Evolutionary conservation across 2,797 vertebrate genomes (phyloP), one percentile per base, ranked within the genome.

Genomic region (Eulemur mongoz): DNA sequence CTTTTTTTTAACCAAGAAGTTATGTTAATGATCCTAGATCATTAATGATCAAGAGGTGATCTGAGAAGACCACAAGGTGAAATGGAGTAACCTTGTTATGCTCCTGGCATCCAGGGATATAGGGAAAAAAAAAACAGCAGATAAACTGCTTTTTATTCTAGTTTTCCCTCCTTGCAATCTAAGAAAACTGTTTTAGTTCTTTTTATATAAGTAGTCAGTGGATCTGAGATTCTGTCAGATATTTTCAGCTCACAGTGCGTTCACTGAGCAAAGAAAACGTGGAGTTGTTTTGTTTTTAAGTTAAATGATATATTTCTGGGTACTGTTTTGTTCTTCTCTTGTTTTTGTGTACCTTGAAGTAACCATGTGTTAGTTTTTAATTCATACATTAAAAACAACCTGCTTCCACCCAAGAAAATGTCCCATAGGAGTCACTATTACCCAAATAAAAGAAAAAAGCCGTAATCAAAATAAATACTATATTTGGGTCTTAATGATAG

Each of bases 291-390:
- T 50, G 22, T 69, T 92, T 95, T 75, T 82, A 61, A 38, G 69
- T 75, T 78, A 67, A 90, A 45, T 75, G 25, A 65, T 81, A 23
- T 52, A 54, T 94, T 89, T 43, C 57, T 80, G 59, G 3, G n/a
- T 78, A 69, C 23, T 88, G 5, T 65, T 89, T 65, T n/a, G n/a
- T 69, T 90, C 22, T 79, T 84, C 48, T 67, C 84, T 91, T 50
- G 40, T 86, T 93, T 89, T 80, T 86, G 27, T 40, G n/a, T 38
- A 38, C 50, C 93, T 96, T 43, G 61, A 96, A 92, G 89, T 88
- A 96, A 61, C 69, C 4, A 23, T 4, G 2, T 94, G 40, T 88
- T 43, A 82, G 43, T 61, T 96, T 86, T 96, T 78, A 95, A 92
- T 88, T 92, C 70, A 27, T 54, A 61, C 22, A 38, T 91, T 86